These are phyloP conservation scores for Pseudachorutes palmiensis DNA, from an alignment of 1,140 invertebrate genomes.

Conservation along the genomic window DNA sequence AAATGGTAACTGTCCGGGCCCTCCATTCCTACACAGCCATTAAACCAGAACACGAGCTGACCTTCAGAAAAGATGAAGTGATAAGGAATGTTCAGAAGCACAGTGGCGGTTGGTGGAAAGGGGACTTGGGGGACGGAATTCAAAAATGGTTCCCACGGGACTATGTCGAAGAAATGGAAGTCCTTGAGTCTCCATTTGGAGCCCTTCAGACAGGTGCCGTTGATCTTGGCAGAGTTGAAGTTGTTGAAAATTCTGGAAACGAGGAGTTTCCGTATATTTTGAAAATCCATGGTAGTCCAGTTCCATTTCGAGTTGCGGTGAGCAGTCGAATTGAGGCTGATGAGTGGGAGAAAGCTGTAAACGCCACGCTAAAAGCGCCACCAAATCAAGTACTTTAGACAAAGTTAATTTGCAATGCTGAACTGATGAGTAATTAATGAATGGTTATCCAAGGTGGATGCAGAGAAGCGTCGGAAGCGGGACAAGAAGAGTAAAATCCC, in stretches of 20 bases:
- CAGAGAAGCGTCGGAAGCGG: not conserved
- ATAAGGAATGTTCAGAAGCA: constrained; percentile 84
- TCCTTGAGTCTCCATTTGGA: constrained; percentile 24
- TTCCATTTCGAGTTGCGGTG: constrained; percentile 23
- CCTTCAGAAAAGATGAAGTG: constrained; percentile 87
- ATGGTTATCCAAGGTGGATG: not conserved
- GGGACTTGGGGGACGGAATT: constrained; percentile 84
- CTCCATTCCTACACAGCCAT: constrained; percentile 12
- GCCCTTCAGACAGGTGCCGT: constrained; percentile 28
- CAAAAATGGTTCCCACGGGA: constrained; percentile 89
- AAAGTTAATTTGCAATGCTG: not conserved
- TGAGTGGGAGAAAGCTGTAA: constrained; percentile 32
- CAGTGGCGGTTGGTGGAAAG: constrained; percentile 81
- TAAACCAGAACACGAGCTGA: constrained; percentile 68
- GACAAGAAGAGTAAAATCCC: constrained; percentile 46
- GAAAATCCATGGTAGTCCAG: not conserved
- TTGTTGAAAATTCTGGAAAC: constrained; percentile 7
- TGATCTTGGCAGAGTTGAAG: constrained; percentile 12
- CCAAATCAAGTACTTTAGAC: not conserved
- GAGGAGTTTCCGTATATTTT: constrained; percentile 22
- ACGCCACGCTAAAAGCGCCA: not conserved
- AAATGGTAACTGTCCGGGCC: constrained; percentile 14
- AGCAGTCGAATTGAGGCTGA: constrained; percentile 19
- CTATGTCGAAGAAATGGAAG: constrained; percentile 81
- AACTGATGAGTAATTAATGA: no score